These are phyloP conservation scores for Periophthalmus magnuspinnatus DNA, from an alignment of 2,797 vertebrate species.

Conservation along the genomic window DNA sequence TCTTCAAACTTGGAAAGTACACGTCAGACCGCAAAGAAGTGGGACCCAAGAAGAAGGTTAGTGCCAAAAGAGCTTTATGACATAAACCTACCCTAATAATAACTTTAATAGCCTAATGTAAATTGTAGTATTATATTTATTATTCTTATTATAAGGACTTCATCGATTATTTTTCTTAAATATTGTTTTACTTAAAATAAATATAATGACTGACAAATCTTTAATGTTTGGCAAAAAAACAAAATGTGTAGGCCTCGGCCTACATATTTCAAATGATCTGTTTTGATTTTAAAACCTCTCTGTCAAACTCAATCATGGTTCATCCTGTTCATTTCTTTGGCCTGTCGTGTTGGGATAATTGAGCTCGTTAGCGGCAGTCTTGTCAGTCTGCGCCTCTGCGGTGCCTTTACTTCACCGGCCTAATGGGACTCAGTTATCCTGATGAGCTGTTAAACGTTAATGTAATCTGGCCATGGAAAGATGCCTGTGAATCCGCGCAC, in stretches of 20 bases:
- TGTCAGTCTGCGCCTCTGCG: slow-evolving; percentile 72
- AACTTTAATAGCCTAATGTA: background rate
- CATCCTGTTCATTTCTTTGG: slow-evolving; percentile 70
- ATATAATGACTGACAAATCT: background rate
- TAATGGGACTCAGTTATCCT: slow-evolving; percentile 70
- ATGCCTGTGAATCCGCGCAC: slow-evolving; percentile 41
- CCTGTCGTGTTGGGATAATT: slow-evolving; percentile 78
- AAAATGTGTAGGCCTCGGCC: background rate
- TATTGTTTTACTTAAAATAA: background rate
- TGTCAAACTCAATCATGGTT: slow-evolving; percentile 68
- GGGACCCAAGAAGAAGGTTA: slow-evolving; percentile 94
- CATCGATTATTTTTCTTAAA: background rate
- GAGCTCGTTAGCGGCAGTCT: slow-evolving; percentile 71
- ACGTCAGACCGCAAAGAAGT: slow-evolving; percentile 93
- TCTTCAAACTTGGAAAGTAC: slow-evolving; percentile 97
- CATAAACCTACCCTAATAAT: background rate
- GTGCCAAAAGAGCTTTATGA: background rate
- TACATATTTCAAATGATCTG: background rate
- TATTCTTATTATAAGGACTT: background rate
- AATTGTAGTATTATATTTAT: background rate
- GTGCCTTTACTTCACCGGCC: slow-evolving; percentile 72
- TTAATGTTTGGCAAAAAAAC: background rate
- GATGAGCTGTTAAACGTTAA: slow-evolving; percentile 68
- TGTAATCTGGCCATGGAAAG: slow-evolving; percentile 65
- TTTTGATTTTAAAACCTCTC: slow-evolving; percentile 42